Base-by-base conservation (phyloP, 2,888 invertebrate species). In the Caenorhabditis parvicauda region DNA sequence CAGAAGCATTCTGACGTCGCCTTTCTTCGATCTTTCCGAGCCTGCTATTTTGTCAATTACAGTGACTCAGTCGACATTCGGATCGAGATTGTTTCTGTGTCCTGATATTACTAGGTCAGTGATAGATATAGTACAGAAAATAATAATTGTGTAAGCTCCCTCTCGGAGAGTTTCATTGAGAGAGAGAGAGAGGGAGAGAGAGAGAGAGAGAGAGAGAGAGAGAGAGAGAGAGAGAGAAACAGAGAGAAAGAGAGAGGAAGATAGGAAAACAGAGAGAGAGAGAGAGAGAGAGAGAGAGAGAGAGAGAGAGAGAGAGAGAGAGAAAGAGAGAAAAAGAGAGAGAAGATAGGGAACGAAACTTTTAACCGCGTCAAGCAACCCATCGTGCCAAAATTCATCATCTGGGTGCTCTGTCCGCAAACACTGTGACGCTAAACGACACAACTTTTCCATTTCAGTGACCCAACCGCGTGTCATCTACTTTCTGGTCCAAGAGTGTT, bases 31-130 rank as follows among this genome's bases (percentile, higher is more conserved):
- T 44, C 54, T 69, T 6, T 64, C 66, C 5, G 54, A 59, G 28
- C 59, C 66, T 1, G 61, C 66, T 6, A 57, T 64, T 25, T 44
- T 69, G 6, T 53, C 52, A 9, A 59, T 69, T 17, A 54, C 54
- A 9, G 41, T 69, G 19, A 64, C 64, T 0, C 67, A 67, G 37
- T 59, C 63, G 0, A 70, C 72, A 2, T 72, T 70, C 41, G 72
- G 72, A 9, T 70, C 70, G 2, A 51, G 72, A 19, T 54, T 72
- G 3, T 55, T 70, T 3, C 39, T 72, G 6, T 72, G 72, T 50
- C 67, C 72, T 3, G 66, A 70, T 32, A 61, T 57, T 2, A 59
- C 55, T 38, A 64, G 61, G 64, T 61, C 21, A 14, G n/a, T 24
- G 6, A 29, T 2, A 46, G 2, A n/a, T 2, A 9, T 27, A 19